A percentile compares a stretch with the other conserved stretches of the same genome.
These are phyloP conservation scores for silkworm (Bombyx mori) DNA, from an alignment of 1,140 invertebrate genomes.

Conservation along the genomic window ASM3026992v2 NC_085123.1:13553001-13553500, in stretches of 20 bases:
- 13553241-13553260: slow-evolving; percentile 45
- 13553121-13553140: slow-evolving; percentile 21
- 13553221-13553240: slow-evolving; percentile 39
- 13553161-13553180: slow-evolving; percentile 53
- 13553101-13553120: too few species aligned
- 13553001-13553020: slow-evolving; percentile 45
- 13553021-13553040: slow-evolving; percentile 40
- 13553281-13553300: slow-evolving; percentile 47
- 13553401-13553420: too few species aligned
- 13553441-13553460: too few species aligned
- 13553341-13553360: neutral
- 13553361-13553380: too few species aligned
- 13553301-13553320: slow-evolving; percentile 46
- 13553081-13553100: too few species aligned
- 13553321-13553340: slow-evolving; percentile 18
- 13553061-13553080: slow-evolving; percentile 9
- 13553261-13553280: slow-evolving; percentile 25
- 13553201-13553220: slow-evolving; percentile 43
- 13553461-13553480: too few species aligned
- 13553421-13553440: too few species aligned
- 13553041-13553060: slow-evolving; percentile 53
- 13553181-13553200: slow-evolving; percentile 53
- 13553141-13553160: slow-evolving; percentile 28
- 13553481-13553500: too few species aligned
- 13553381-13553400: too few species aligned